Evolutionary conservation across 2,888 invertebrate species (phyloP).

Genomic region (Lepidonotus clava): DNA sequence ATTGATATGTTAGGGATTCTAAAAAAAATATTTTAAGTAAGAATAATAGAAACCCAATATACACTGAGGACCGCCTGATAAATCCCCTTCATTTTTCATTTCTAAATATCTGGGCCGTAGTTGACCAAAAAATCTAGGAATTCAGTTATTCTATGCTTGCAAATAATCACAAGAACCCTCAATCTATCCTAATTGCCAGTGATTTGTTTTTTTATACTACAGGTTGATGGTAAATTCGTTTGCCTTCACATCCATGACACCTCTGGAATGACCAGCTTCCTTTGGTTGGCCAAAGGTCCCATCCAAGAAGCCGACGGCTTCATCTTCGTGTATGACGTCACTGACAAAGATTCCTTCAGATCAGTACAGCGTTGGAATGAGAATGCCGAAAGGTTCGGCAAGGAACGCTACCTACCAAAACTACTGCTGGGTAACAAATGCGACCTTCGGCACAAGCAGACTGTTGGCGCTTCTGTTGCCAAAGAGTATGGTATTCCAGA

Average conservation of each 20-base stretch:
- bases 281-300: slow-evolving; percentile 56
- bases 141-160: no score
- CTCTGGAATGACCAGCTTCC: slow-evolving; percentile 61
- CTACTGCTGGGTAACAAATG: slow-evolving; percentile 60
- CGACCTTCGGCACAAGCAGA: slow-evolving; percentile 61
- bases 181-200: no score
- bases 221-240: slow-evolving; percentile 57
- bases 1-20: no score
- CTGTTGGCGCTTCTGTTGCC: slow-evolving; percentile 56
- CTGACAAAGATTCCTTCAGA: slow-evolving; percentile 53
- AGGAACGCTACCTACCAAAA: slow-evolving; percentile 57
- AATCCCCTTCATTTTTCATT: no score
- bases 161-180: no score
- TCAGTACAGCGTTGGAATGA: not conserved
- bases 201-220: slow-evolving; percentile 12
- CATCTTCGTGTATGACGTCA: slow-evolving; percentile 62
- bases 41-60: no score
- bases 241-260: slow-evolving; percentile 60
- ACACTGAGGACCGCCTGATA: no score
- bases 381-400: slow-evolving; percentile 16
- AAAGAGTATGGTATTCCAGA: slow-evolving; percentile 64
- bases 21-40: no score
- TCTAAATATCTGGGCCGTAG: no score
- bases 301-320: slow-evolving; percentile 60
- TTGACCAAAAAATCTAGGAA: no score